These are phyloP conservation scores for Scytalopus superciliaris DNA, from an alignment of 2,113 vertebrate species.

Conservation along the genomic window DNA sequence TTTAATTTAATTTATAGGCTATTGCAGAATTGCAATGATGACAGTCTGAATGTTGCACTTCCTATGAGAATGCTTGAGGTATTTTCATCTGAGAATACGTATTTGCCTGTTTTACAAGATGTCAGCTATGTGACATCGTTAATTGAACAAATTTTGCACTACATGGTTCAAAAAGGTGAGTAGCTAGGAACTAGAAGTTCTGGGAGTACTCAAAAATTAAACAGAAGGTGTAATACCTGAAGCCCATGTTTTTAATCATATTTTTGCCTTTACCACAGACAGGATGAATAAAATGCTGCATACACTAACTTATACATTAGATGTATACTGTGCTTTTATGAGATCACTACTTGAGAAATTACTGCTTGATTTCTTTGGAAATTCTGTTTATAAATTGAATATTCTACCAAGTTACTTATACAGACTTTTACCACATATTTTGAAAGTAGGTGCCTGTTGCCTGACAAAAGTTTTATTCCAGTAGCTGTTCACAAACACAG, in stretches of 20 bases:
- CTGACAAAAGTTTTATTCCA: not conserved
- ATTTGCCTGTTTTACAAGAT: slow-evolving; percentile 87
- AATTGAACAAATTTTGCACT: slow-evolving; percentile 97
- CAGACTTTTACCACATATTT: not conserved
- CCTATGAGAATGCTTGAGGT: slow-evolving; percentile 98
- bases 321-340: not conserved
- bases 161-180: slow-evolving; percentile 96
- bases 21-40: slow-evolving; percentile 84
- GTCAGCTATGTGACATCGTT: slow-evolving; percentile 84
- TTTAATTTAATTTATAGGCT: slow-evolving; percentile 75
- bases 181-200: not conserved
- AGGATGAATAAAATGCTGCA: not conserved
- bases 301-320: not conserved
- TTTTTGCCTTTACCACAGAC: not conserved
- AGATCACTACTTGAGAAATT: not conserved
- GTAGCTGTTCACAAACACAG: not conserved
- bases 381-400: not conserved
- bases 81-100: slow-evolving; percentile 91
- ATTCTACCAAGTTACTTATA: not conserved
- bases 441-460: not conserved
- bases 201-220: not conserved
- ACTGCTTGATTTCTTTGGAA: not conserved
- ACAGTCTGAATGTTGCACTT: slow-evolving; percentile 91
- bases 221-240: not conserved
- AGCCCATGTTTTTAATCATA: not conserved